Evolutionary conservation across 2,797 vertebrate species (phyloP), one percentile per base, ranked within the genome.

Genomic region (Myotis pilosus): DNA sequence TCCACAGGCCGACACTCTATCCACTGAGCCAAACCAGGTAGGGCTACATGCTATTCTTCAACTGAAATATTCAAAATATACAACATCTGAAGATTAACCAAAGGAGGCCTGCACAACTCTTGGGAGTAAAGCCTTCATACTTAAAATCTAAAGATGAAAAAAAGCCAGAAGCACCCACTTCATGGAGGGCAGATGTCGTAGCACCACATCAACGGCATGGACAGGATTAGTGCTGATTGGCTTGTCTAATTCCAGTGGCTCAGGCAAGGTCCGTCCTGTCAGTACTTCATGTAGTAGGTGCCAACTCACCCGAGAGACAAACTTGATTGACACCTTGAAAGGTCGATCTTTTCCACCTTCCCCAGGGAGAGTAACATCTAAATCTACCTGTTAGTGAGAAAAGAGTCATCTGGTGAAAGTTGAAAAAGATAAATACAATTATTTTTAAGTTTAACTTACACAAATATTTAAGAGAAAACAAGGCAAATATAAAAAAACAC

Each of bases 151-250:
- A 95, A 90, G 15, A 88, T 41, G 6, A 64, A 90, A 89, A 91
- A 94, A 89, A 84, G 76, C 19, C 47, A 93, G 78, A 95, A 93
- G 82, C 76, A 98, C 98, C 97, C 98, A 99, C 99, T 99, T 99
- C 99, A 99, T 99, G 97, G 99, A 99, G 97, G 99, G 99, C 82
- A 99, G 98, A 98, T 99, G 99, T 98, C 99, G 98, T 97, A 99
- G 99, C 97, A 99, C 99, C 97, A 99, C 99, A 87, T 99, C 99
- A 91, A 99, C 99, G 3, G 99, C 99, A 82, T 99, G 99, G 44
- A 99, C 99, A n/a, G 99, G 99, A 98, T 99, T 99, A 98, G 99
- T 99, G 98, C 99, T 99, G 98, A 99, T 99, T 96, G 99, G 99
- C 97, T 99, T 99, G 99, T 99, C 99, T 98, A 99, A 98, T 97